These are phyloP conservation scores for Stegastes partitus DNA, from an alignment of 2,113 vertebrate species.

Conservation along the genomic window DNA sequence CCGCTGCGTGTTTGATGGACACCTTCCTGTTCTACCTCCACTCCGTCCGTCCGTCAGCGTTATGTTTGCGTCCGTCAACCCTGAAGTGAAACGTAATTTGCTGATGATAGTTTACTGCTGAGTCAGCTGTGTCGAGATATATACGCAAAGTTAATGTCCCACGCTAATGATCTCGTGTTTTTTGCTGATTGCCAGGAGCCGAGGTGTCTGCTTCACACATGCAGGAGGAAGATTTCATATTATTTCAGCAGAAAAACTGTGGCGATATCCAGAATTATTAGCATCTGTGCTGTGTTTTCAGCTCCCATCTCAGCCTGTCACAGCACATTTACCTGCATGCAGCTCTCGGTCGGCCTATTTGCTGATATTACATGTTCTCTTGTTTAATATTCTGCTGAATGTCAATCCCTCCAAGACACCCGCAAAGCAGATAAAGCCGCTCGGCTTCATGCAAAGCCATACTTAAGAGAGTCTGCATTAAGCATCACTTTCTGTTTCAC, in stretches of 20 bases:
- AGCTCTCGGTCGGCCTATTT: not conserved
- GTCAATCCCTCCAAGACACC: slow-evolving; percentile 23
- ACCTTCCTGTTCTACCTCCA: slow-evolving; percentile 20
- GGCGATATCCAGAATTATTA: too few species aligned
- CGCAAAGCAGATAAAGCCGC: slow-evolving; percentile 44
- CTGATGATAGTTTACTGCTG: slow-evolving; percentile 58
- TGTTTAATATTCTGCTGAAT: slow-evolving; percentile 12
- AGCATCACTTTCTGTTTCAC: slow-evolving; percentile 59
- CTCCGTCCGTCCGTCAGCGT: slow-evolving; percentile 45
- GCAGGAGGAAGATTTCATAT: not conserved
- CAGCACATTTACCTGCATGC: not conserved
- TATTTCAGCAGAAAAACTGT: not conserved
- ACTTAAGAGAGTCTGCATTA: slow-evolving; percentile 52
- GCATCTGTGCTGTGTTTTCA: not conserved
- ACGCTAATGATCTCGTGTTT: slow-evolving; percentile 47
- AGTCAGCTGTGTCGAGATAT: slow-evolving; percentile 31
- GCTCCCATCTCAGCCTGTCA: not conserved
- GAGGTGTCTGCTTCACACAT: not conserved
- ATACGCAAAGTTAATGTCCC: slow-evolving; percentile 25
- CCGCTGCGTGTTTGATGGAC: slow-evolving; percentile 47
- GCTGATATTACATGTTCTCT: not conserved
- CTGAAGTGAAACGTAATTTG: slow-evolving; percentile 61
- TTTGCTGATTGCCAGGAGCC: slow-evolving; percentile 39
- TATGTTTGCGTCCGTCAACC: slow-evolving; percentile 30
- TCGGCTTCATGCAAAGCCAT: slow-evolving; percentile 52